phyloP scores from a whole-genome alignment of 2,113 vertebrate genomes.

The Microcebus tavaratra region DNA sequence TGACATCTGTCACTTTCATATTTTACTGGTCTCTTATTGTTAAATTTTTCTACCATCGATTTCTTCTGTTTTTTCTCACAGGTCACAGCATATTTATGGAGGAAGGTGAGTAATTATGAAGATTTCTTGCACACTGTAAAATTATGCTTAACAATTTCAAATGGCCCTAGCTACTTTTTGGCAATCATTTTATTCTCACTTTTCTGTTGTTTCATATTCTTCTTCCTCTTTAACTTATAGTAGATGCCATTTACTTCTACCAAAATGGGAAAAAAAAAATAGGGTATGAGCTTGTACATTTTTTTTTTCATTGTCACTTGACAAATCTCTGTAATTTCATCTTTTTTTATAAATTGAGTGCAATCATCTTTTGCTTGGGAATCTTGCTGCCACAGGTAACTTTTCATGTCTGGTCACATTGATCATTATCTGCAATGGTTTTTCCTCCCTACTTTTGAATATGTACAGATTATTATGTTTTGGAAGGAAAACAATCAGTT shows the following conservation, averaged over 20 bases:
- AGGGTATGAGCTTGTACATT: background rate
- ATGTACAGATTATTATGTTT: background rate
- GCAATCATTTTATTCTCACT: constrained; percentile 16
- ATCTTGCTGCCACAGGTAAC: background rate
- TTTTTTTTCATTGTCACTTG: background rate
- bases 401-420: background rate
- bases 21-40: background rate
- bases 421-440: background rate
- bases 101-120: constrained; percentile 3
- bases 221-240: constrained; percentile 20
- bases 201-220: constrained; percentile 8
- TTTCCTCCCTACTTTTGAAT: background rate
- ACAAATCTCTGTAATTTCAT: background rate
- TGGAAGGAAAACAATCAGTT: background rate
- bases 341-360: constrained; percentile 18
- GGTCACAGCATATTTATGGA: background rate
- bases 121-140: background rate
- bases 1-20: background rate
- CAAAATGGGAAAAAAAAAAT: background rate
- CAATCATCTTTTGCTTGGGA: constrained; percentile 22
- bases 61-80: background rate
- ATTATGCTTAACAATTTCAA: constrained; percentile 11
- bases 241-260: background rate
- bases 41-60: background rate
- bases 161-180: background rate